Base-by-base conservation (phyloP, 2,113 vertebrate genomes). In the Cephalophus harveyi region DNA sequence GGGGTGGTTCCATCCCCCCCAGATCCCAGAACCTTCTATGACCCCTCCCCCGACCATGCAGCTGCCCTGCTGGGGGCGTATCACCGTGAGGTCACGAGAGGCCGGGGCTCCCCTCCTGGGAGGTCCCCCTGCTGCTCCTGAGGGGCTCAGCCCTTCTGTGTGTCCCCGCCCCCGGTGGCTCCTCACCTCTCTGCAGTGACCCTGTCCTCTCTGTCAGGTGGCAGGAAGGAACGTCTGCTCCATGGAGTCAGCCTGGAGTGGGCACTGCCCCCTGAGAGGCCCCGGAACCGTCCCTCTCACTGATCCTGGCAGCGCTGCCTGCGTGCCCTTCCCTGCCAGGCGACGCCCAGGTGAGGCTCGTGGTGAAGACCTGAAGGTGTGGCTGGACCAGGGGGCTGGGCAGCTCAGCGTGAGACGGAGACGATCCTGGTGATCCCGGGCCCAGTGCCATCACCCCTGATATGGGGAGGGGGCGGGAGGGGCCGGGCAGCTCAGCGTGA, bases 371-470 rank as follows among this genome's bases (percentile, higher is more conserved):
- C 36, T 25, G 36, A 43, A 74, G 71, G 71, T 43, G 36, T 0
- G 0, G 67, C 4, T 40, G 9, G n/a, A 36, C 10, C n/a, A 3
- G 67, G 12, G 27, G 57, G 25, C 57, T 0, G 0, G 57, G 0
- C n/a, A 71, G 17, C 16, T 9, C n/a, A 71, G 8, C 1, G 4
- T 71, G 33, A 71, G 4, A 71, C 0, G 0, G 17, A n/a, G 30
- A 64, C 0, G 0, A n/a, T 9, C 15, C 30, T 64, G 30, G 30
- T 64, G 30, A 33, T 62, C 60, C 28, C 0, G 16, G 55, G 21
- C 0, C 55, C 55, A 33, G 64, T 57, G 55, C 8, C 55, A 57
- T 57, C 55, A 9, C 21, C 55, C 55, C 21, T 23, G 21, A 23
- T 57, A 23, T 9, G 55, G 8, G 21, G 54, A 55, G 19, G 54